Evolutionary conservation across 2,797 vertebrate genomes (phyloP), one percentile per base, ranked within the genome.

Genomic region (Pogonophryne albipinna): DNA sequence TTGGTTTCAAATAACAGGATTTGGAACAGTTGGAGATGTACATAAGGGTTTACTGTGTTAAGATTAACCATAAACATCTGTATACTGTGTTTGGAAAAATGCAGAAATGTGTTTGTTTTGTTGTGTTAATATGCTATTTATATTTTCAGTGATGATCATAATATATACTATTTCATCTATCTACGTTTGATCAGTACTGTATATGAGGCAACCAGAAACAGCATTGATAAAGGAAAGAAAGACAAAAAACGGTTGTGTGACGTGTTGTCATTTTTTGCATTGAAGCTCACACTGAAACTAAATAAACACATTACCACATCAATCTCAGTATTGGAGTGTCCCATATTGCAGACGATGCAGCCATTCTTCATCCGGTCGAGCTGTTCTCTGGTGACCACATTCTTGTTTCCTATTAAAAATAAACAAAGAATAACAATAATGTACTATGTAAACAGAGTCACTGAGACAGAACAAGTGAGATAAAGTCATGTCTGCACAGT

Each of bases 331-430:
- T 99, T 99, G 90, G 98, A 99, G 84, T 99, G 98, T 58, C 98
- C 98, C 98, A 99, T 99, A 71, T 99, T 99, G 91, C 98, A 99
- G 2, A 99, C 97, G 1, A 99, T 99, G 88, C 98, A 99, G 84
- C 98, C 97, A 58, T 99, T 99, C 88, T 99, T 99, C 97, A 99
- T 98, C 50, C 98, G 94, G 74, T 99, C 98, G 83, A 99, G 94
- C 64, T 98, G 97, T 47, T 99, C 98, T 83, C 98, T 95, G 60
- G 96, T 98, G 76, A 99, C 98, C 0, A 99, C 97, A 3, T 99
- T 99, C 92, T 99, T 99, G 90, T 99, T 99, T 71, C 98, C 98
- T 99, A 66, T 11, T 60, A 62, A 65, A 9, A 42, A 76, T 42
- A 57, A 56, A 59, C 34, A 38, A 38, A 38, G 34, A 38, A 38